phyloP scores from a whole-genome alignment of 2,797 vertebrate genomes.

The Eulemur rubriventer region DNA sequence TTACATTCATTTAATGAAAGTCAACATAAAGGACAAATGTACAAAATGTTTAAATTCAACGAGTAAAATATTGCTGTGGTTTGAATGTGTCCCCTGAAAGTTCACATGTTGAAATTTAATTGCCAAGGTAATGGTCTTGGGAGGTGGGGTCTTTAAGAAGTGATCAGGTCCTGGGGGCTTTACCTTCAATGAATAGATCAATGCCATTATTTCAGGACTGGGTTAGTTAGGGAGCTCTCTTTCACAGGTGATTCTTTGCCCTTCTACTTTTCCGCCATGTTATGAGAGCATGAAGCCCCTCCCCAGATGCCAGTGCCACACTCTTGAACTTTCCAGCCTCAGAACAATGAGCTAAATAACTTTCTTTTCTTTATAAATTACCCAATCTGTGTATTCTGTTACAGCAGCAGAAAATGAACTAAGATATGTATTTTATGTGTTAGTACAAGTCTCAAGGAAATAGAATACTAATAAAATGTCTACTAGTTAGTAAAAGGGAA shows the following conservation, averaged over 20 bases:
- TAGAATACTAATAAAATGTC: constrained; percentile 8
- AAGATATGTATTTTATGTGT: background rate
- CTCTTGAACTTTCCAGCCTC: background rate
- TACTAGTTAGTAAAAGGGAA: constrained; percentile 44
- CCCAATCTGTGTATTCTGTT: background rate
- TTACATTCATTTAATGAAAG: constrained; percentile 45
- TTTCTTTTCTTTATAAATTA: background rate
- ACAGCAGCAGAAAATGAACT: background rate
- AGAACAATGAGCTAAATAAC: background rate
- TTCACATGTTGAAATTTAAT: background rate
- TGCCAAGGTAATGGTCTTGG: background rate
- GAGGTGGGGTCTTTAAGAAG: background rate
- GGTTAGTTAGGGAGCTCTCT: background rate
- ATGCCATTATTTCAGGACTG: background rate
- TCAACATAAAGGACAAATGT: constrained; percentile 55
- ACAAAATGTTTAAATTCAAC: constrained; percentile 48
- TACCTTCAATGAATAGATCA: background rate
- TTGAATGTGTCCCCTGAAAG: background rate
- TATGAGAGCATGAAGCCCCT: background rate
- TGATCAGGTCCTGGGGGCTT: background rate
- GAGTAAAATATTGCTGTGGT: constrained; percentile 9
- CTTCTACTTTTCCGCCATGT: background rate
- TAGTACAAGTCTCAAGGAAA: constrained; percentile 56
- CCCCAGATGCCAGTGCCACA: too few relatives aligned
- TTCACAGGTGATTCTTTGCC: background rate